Conservation (phyloP, 2,888 invertebrate species). For the Nomada flava region DNA sequence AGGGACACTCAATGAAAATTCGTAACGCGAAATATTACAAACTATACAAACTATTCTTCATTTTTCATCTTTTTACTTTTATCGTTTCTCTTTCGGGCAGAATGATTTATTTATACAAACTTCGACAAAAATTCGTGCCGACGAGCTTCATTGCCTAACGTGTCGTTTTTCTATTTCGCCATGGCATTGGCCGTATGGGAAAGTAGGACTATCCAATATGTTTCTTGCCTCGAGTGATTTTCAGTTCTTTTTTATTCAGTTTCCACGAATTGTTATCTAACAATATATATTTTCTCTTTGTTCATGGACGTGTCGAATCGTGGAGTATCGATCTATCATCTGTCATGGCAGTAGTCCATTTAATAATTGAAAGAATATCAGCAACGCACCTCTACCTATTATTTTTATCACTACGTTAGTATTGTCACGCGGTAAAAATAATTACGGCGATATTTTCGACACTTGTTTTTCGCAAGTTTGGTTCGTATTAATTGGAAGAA, state of each 20-base stretch:
- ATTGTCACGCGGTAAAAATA: too few species aligned
- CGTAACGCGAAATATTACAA: too few species aligned
- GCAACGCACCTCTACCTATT: background rate
- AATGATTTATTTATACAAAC: background rate
- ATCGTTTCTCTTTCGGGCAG: too few species aligned
- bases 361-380: conserved; percentile 28
- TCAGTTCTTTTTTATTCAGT: background rate
- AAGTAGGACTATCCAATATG: conserved; percentile 3
- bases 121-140: background rate
- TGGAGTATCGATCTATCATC: conserved; percentile 27
- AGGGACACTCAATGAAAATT: background rate
- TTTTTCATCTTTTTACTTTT: too few species aligned
- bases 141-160: background rate
- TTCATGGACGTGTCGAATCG: conserved; percentile 1
- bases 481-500: conserved; percentile 10
- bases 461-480: background rate
- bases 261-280: background rate
- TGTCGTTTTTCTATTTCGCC: too few species aligned
- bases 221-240: background rate
- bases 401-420: background rate
- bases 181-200: too few species aligned
- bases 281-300: background rate
- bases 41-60: too few species aligned
- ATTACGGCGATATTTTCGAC: too few species aligned
- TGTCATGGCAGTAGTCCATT: background rate